Evolutionary conservation across 2,113 vertebrate genomes (phyloP).

Genomic region (Lepisosteus osseus): DNA sequence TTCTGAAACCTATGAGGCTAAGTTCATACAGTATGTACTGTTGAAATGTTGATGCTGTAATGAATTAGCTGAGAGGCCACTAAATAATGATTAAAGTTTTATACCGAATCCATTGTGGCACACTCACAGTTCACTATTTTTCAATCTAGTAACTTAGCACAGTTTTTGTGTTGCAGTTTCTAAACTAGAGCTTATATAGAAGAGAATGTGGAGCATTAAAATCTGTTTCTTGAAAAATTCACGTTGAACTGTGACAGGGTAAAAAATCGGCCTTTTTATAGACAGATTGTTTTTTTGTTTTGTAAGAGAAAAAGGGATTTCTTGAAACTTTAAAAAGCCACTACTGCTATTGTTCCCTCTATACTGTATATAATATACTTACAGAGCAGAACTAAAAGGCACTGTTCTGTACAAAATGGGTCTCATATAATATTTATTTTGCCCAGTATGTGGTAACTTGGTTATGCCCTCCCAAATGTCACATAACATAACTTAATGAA

Average conservation of each 20-base stretch:
- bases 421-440: slow-evolving; percentile 68
- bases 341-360: slow-evolving; percentile 57
- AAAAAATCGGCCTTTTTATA: slow-evolving; percentile 40
- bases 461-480: slow-evolving; percentile 50
- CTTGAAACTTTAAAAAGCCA: slow-evolving; percentile 65
- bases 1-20: too few relatives aligned
- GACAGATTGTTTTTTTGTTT: slow-evolving; percentile 39
- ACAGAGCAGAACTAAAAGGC: slow-evolving; percentile 68
- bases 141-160: not conserved
- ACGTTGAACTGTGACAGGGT: slow-evolving; percentile 12
- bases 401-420: slow-evolving; percentile 64
- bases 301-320: slow-evolving; percentile 54
- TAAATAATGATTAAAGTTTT: too few relatives aligned
- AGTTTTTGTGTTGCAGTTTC: not conserved
- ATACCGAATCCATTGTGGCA: not conserved
- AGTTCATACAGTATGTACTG: too few relatives aligned
- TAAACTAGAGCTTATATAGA: not conserved
- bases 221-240: slow-evolving; percentile 6
- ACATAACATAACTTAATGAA: slow-evolving; percentile 60
- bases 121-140: not conserved
- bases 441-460: slow-evolving; percentile 16
- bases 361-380: slow-evolving; percentile 64
- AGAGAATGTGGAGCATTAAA: slow-evolving; percentile 18
- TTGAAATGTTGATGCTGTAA: too few relatives aligned
- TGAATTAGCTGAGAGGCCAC: too few relatives aligned